These are phyloP conservation scores for Otolemur garnettii DNA, from an alignment of 2,113 vertebrate genomes.

Conservation along the genomic window DNA sequence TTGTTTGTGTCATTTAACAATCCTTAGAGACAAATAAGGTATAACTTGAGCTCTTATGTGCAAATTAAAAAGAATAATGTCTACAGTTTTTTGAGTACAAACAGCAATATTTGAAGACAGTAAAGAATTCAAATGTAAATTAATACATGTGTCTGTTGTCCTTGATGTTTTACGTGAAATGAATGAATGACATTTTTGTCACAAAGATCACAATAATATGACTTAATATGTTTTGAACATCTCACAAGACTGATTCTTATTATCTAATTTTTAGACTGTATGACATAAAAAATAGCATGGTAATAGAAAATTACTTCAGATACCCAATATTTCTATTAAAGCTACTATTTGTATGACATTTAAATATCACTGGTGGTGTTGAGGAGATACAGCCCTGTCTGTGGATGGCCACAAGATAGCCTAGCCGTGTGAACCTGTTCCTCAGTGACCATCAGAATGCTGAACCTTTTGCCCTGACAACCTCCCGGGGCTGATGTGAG, in stretches of 20 bases:
- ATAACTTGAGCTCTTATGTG: neutral
- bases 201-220: neutral
- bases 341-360: neutral
- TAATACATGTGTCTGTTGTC: neutral
- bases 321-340: neutral
- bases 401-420: neutral
- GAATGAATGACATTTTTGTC: neutral
- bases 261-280: neutral
- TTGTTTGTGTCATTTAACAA: neutral
- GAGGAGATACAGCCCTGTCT: neutral
- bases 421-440: neutral
- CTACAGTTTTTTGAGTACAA: neutral
- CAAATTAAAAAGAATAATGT: neutral
- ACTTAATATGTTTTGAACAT: neutral
- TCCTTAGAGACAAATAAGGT: neutral
- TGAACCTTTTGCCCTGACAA: neutral
- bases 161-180: neutral
- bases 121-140: neutral
- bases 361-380: fast-evolving
- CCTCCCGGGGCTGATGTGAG: neutral
- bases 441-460: neutral
- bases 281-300: neutral
- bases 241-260: neutral
- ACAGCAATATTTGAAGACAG: neutral
- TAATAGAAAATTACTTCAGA: neutral